Percentiles rank a stretch among this genome's conserved stretches.
Conservation (phyloP, 2,797 vertebrate species). For the Melanotaenia pygmaea region DNA sequence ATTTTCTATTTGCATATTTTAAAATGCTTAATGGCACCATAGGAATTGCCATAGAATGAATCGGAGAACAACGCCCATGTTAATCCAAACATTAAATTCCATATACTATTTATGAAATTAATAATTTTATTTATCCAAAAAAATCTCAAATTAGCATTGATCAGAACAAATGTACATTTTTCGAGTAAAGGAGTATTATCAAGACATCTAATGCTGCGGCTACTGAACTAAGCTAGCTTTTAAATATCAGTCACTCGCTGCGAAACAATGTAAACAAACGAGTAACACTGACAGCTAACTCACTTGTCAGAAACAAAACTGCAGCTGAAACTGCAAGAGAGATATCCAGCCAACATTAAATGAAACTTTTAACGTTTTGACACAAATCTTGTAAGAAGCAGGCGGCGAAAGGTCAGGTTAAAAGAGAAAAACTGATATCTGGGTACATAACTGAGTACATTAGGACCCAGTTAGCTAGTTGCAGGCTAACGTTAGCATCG, state of each 20-base stretch:
- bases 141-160: too few species aligned
- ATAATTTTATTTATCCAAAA: too few species aligned
- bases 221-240: background rate
- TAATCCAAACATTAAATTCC: background rate
- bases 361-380: background rate
- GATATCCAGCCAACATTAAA: background rate
- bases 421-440: background rate
- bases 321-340: background rate
- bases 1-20: background rate
- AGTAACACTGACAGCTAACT: constrained; percentile 32
- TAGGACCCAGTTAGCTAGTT: constrained; percentile 41
- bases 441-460: constrained; percentile 6
- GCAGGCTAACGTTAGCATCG: constrained; percentile 50
- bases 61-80: background rate
- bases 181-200: too few species aligned
- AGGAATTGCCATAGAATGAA: background rate
- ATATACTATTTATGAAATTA: background rate
- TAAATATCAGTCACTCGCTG: background rate
- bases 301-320: background rate
- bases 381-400: background rate
- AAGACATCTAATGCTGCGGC: background rate
- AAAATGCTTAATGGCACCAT: background rate
- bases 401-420: background rate
- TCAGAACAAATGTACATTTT: too few species aligned
- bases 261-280: constrained; percentile 11